Evolutionary conservation across 1,140 invertebrate genomes (phyloP).

Genomic region (Diploscapter pachys): DNA sequence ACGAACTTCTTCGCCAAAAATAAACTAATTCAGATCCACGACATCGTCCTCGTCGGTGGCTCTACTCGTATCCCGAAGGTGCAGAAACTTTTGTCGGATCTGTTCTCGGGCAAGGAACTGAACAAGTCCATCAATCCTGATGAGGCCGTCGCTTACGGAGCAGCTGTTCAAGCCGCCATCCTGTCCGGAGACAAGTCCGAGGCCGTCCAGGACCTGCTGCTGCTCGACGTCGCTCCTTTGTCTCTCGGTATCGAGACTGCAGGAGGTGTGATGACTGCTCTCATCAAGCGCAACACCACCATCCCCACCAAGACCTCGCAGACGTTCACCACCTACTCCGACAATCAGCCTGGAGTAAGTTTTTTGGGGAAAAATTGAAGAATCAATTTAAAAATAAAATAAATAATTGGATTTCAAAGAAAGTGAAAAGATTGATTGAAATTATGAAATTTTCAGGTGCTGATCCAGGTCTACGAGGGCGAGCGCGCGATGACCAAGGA

Average conservation of each 20-base stretch:
- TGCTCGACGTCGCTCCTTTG: constrained; percentile 88
- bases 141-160: constrained; percentile 62
- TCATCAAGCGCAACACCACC: constrained; percentile 87
- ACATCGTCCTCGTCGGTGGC: constrained; percentile 72
- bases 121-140: constrained; percentile 75
- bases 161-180: constrained; percentile 67
- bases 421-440: too few species aligned
- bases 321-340: constrained; percentile 91
- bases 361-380: neutral
- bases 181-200: constrained; percentile 89
- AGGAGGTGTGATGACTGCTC: constrained; percentile 87
- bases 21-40: neutral
- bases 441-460: neutral
- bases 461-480: constrained; percentile 62
- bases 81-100: constrained; percentile 74
- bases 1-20: neutral
- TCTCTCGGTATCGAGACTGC: constrained; percentile 96
- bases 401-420: too few species aligned
- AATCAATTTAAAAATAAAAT: too few species aligned
- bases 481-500: constrained; percentile 69
- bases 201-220: constrained; percentile 81
- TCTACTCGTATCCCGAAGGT: constrained; percentile 98
- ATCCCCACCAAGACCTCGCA: constrained; percentile 94
- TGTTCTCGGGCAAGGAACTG: constrained; percentile 86
- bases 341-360: constrained; percentile 82